Percentiles rank a stretch among this genome's conserved stretches.
These are phyloP conservation scores for Sinocyclocheilus maitianheensis DNA, from an alignment of 2,113 vertebrate genomes.

Conservation along the genomic window DNA sequence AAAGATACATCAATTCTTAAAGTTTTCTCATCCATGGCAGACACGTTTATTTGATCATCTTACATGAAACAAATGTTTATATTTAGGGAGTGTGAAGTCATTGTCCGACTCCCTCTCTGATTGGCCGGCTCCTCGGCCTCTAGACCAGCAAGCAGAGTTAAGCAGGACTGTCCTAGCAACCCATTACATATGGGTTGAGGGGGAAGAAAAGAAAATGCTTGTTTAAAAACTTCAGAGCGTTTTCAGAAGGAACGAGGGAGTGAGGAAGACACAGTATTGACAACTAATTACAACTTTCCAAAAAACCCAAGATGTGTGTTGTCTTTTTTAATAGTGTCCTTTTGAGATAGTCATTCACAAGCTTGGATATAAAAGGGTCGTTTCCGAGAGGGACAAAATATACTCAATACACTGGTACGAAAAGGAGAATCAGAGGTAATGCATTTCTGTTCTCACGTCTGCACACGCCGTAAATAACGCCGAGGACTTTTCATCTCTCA, in stretches of 20 bases:
- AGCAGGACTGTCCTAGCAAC: background rate
- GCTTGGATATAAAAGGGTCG: constrained; percentile 44
- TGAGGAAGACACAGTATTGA: constrained; percentile 17
- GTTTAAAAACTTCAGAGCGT: constrained; percentile 24
- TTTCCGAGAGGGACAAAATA: constrained; percentile 55
- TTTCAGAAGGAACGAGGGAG: background rate
- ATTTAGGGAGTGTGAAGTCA: constrained; percentile 41
- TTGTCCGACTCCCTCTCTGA: constrained; percentile 18
- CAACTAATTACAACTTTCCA: constrained; percentile 15
- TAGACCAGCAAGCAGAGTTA: constrained; percentile 8
- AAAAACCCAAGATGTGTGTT: constrained; percentile 58
- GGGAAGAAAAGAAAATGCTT: background rate
- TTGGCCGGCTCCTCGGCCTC: constrained; percentile 5
- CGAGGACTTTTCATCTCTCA: constrained; percentile 61
- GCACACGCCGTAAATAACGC: constrained; percentile 60
- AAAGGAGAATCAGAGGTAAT: constrained; percentile 56
- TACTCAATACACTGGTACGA: constrained; percentile 62
- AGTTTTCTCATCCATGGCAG: constrained; percentile 10
- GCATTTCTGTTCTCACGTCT: constrained; percentile 61
- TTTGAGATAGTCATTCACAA: constrained; percentile 60
- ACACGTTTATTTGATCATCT: constrained; percentile 25
- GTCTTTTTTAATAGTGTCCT: constrained; percentile 61
- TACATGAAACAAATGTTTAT: constrained; percentile 20
- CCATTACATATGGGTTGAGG: background rate
- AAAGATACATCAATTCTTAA: constrained; percentile 62